phyloP scores from a whole-genome alignment of 64 coral and sea anemone genomes.

The Stichodactyla helianthus region DNA sequence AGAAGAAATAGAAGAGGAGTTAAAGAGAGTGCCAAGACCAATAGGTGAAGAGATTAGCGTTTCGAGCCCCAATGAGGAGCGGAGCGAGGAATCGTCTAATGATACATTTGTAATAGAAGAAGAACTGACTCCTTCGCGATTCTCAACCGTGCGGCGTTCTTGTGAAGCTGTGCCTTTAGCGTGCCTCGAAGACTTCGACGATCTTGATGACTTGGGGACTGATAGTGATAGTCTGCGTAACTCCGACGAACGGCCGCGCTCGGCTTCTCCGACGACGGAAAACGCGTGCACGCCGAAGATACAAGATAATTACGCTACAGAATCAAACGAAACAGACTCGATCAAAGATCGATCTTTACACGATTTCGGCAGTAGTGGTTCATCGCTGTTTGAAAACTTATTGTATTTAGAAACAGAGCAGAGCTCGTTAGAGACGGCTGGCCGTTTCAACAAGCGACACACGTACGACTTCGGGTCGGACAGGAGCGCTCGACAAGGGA shows the following conservation, averaged over 20 bases:
- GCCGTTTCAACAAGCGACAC: slow-evolving; percentile 10
- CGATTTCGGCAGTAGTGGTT: slow-evolving; percentile 1
- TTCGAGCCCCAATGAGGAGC: slow-evolving; percentile 36
- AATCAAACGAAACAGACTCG: not conserved
- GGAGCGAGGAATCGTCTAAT: slow-evolving; percentile 34
- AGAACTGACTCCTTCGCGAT: slow-evolving; percentile 59
- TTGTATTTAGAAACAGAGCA: slow-evolving; percentile 9
- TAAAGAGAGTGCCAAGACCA: not conserved
- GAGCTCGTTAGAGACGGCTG: not conserved
- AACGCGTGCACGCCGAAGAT: not conserved
- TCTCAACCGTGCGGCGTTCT: slow-evolving; percentile 52
- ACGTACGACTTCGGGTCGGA: slow-evolving; percentile 9
- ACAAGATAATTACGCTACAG: not conserved
- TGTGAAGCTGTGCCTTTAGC: slow-evolving; percentile 16
- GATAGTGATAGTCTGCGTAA: not conserved
- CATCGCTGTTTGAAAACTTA: slow-evolving; percentile 10
- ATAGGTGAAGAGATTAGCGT: not conserved
- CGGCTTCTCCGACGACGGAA: not conserved
- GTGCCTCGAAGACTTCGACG: slow-evolving; percentile 5
- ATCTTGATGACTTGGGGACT: slow-evolving; percentile 2
- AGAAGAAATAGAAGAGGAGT: not conserved
- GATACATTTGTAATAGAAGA: not conserved
- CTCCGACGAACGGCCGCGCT: not conserved
- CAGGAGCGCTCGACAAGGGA: not conserved
- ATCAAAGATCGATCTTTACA: not conserved